Base-by-base conservation (phyloP, 2,888 invertebrate genomes). In the Erpobdella octoculata region DNA sequence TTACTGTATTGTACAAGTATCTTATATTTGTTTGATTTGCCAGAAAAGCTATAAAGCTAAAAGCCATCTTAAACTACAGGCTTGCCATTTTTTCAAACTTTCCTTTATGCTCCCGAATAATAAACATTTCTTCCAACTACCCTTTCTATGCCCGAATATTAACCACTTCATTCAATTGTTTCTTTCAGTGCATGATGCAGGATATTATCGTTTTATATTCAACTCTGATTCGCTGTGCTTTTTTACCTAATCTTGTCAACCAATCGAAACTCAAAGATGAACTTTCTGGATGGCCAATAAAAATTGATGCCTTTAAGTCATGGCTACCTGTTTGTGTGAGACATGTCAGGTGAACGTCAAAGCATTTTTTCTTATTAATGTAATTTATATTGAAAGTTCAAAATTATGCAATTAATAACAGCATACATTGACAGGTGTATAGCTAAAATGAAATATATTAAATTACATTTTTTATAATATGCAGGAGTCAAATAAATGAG, bases 271-370 rank as follows among this genome's bases (percentile, higher is more conserved):
- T 80, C 46, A 82, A 85, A 66, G 83, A 78, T 70, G 83, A 77
- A 67, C 86, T 87, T 59, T 87, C 87, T 3, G 84, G 85, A 58
- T 84, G 87, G 87, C 79, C 81, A 2, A 78, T 78, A 15, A 58
- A 48, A 41, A 48, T n/a, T 58, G 80, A 80, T 25, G 77, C 82
- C 1, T 78, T 81, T 3, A 80, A 80, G 2, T 78, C 88, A 8
- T 91, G 91, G 89, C 85, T 91, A 58, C 89, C 91, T 0, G 89
- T 90, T 79, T 91, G 92, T 82, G 86, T 95, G 68, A 86, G 90
- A 64, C 89, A 89, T 77, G 88, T 93, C 48, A 86, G 83, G 84
- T 83, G 73, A n/a, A n/a, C n/a, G n/a, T n/a, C n/a, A n/a, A n/a
- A 31, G 73, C 36, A n/a, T 18, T 6, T 68, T 12, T 6, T 21